A percentile compares a stretch with the other conserved stretches of the same genome.
Conservation (phyloP, 92 coral and sea anemone species). For the Porites cylindrica region DNA sequence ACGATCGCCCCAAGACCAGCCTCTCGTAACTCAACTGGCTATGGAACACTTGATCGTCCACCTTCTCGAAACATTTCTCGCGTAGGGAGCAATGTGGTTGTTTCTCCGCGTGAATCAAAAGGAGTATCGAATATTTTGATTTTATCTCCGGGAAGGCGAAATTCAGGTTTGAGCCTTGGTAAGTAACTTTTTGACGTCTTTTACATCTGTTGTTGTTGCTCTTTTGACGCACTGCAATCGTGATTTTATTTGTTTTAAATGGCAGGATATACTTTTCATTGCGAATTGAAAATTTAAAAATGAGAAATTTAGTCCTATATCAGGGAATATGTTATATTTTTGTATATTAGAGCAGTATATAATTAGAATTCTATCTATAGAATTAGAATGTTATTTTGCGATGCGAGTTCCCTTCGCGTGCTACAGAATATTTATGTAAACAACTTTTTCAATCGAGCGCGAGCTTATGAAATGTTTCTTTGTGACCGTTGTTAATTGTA, state of each 20-base stretch:
- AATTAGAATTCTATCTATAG: not conserved
- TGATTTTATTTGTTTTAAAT: not conserved
- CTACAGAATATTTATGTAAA: not conserved
- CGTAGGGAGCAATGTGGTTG: conserved; percentile 53
- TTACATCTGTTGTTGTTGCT: conserved; percentile 18
- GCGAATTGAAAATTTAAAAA: too few species aligned
- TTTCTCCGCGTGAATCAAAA: conserved; percentile 63
- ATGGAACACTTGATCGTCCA: conserved; percentile 60
- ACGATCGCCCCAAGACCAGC: conserved; percentile 79
- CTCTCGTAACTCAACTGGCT: conserved; percentile 68
- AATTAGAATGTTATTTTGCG: not conserved
- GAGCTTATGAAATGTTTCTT: conserved; percentile 12
- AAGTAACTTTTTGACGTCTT: conserved; percentile 36
- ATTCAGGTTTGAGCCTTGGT: conserved; percentile 74
- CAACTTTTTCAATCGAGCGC: conserved; percentile 23
- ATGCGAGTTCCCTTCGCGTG: not conserved
- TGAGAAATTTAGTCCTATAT: not conserved
- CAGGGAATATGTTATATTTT: too few species aligned
- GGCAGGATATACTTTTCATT: too few species aligned
- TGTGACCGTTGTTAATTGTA: not conserved
- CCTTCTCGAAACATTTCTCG: conserved; percentile 66
- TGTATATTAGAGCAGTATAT: not conserved
- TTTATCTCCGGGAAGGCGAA: conserved; percentile 66
- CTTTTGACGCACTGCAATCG: not conserved
- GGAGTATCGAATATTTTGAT: conserved; percentile 37